phyloP scores from a whole-genome alignment of 2,888 invertebrate species.

The Chromoteleia sp. region DNA sequence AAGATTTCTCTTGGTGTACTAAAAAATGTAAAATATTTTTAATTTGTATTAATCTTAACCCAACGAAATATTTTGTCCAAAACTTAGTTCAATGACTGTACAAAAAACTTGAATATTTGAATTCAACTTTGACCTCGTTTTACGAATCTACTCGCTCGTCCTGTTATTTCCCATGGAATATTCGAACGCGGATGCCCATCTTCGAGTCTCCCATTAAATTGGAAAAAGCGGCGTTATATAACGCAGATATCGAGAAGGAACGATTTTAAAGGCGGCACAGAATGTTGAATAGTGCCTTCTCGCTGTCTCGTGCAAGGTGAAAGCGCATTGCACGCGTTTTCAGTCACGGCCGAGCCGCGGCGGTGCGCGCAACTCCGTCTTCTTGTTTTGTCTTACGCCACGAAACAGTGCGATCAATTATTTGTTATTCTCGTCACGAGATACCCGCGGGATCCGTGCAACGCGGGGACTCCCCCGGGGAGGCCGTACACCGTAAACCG shows the following conservation, averaged over 20 bases:
- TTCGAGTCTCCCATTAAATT: constrained; percentile 36
- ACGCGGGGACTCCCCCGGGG: constrained; percentile 35
- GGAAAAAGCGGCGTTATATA: constrained; percentile 61
- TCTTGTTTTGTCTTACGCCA: constrained; percentile 20
- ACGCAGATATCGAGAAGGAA: constrained; percentile 53
- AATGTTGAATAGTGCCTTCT: constrained; percentile 67
- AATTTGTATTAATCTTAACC: no score
- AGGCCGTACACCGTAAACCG: constrained; percentile 23
- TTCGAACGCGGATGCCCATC: constrained; percentile 17
- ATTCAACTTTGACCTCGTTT: no score
- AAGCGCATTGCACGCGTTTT: constrained; percentile 81
- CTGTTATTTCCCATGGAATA: constrained; percentile 20
- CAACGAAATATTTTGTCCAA: no score
- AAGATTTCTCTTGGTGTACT: no score
- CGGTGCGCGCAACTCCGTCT: constrained; percentile 74
- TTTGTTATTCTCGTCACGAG: constrained; percentile 37
- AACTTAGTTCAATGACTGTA: no score
- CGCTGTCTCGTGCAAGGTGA: constrained; percentile 78
- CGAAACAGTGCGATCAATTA: constrained; percentile 12
- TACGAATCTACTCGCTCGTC: no score
- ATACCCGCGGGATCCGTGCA: constrained; percentile 22
- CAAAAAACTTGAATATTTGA: no score
- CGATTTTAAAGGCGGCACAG: constrained; percentile 66
- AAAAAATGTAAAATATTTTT: no score
- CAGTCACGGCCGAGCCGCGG: constrained; percentile 83